These are phyloP conservation scores for Acleris laterana DNA, from an alignment of 2,888 invertebrate genomes.

Conservation along the genomic window DNA sequence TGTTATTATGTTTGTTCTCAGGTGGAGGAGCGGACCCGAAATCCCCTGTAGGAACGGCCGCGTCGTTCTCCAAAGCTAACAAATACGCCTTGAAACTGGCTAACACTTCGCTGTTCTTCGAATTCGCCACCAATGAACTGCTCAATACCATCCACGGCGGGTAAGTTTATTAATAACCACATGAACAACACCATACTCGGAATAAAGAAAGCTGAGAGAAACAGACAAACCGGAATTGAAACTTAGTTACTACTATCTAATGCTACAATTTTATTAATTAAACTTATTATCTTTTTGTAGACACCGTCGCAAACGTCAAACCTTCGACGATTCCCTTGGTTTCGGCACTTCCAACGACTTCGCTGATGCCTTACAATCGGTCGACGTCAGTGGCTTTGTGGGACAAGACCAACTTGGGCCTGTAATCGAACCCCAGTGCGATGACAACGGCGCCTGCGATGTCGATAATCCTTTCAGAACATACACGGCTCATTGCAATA, in stretches of 20 bases:
- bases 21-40: constrained; percentile 93
- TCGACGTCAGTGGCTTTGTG: constrained; percentile 90
- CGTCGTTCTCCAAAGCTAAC: constrained; percentile 95
- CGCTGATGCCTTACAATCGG: constrained; percentile 90
- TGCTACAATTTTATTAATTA: background rate
- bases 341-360: constrained; percentile 86
- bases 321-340: constrained; percentile 85
- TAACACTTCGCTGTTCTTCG: constrained; percentile 93
- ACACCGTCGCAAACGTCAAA: constrained; percentile 88
- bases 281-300: constrained; percentile 51
- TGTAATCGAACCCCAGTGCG: constrained; percentile 88
- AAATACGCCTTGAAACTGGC: constrained; percentile 92
- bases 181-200: no score
- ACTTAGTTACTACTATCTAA: no score
- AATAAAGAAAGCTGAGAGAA: no score
- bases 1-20: constrained; percentile 58
- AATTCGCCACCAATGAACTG: constrained; percentile 94
- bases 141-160: constrained; percentile 86
- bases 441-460: constrained; percentile 89
- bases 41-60: constrained; percentile 93
- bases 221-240: no score
- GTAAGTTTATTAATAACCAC: constrained; percentile 55
- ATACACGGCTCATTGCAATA: constrained; percentile 94
- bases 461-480: constrained; percentile 88
- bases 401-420: constrained; percentile 85